These are phyloP conservation scores for Zalophus californianus DNA, from an alignment of 2,797 vertebrate genomes.

Conservation along the genomic window DNA sequence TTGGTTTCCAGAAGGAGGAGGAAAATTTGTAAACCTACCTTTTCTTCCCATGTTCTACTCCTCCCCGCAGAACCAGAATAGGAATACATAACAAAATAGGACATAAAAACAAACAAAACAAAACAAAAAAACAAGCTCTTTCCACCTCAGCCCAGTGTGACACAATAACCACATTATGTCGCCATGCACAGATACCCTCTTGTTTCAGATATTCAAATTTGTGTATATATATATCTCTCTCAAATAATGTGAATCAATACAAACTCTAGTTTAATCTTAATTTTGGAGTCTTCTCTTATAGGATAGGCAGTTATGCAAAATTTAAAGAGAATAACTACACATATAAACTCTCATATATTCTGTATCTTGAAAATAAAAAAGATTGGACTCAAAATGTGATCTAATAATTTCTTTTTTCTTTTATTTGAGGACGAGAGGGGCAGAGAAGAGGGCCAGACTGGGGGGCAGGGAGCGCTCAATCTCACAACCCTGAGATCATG, in stretches of 20 bases:
- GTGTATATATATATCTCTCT: not conserved
- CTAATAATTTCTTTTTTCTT: not conserved
- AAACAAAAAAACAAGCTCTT: too few relatives aligned
- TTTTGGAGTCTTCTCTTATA: not conserved
- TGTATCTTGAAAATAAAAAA: not conserved
- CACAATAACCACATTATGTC: not conserved
- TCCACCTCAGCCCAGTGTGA: not conserved
- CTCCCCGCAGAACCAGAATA: not conserved
- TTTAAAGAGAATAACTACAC: not conserved
- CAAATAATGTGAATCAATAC: not conserved
- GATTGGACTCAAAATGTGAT: not conserved
- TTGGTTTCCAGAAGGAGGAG: not conserved
- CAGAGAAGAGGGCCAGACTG: too few relatives aligned
- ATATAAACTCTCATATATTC: not conserved
- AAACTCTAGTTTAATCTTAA: not conserved
- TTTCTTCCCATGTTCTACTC: not conserved
- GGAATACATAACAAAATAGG: not conserved
- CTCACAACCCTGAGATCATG: not conserved
- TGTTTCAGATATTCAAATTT: not conserved
- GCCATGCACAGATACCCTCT: not conserved
- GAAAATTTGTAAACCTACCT: not conserved
- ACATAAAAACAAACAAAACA: not conserved
- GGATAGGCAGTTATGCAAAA: not conserved
- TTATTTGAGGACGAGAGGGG: too few relatives aligned
- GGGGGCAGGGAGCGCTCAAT: not conserved